Evolutionary conservation across 1,140 invertebrate genomes (phyloP), one percentile per base, ranked within the genome.

Genomic region (Druon quercuslanigerum): DNA sequence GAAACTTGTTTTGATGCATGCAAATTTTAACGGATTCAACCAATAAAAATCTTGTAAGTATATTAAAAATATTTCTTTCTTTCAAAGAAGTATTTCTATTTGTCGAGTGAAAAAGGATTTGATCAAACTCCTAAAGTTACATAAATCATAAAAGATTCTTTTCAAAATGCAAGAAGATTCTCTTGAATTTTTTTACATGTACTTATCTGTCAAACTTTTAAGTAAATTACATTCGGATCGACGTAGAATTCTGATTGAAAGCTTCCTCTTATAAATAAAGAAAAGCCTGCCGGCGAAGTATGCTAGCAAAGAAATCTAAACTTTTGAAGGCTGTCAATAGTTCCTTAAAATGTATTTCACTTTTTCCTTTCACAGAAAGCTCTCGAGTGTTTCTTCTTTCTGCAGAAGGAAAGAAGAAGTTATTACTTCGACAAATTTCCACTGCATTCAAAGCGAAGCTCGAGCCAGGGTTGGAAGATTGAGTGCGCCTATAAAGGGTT

Each of bases 341-440:
- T 40, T 66, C 9, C 25, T 40, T 66, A 66, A 66, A 66, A 25
- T 66, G 60, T 66, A 66, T 66, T 66, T 66, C 60, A 66, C 60
- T 46, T 66, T 66, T 66, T 66, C 60, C n/a, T 57, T 66, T 66
- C 13, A 40, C 16, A 66, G 60, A 66, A 66, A 66, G 25, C 60
- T 66, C 25, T 66, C 60, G 60, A 46, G 60, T 66, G 60, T 66
- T 66, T 66, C 60, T 66, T 16, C 60, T 66, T 66, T 66, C 40
- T 25, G 14, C 16, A 56, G 19, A 20, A 56, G 20, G 60, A 66
- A 66, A 16, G 60, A 25, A 66, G 60, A 66, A 66, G 60, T 66
- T 66, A 66, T 66, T 66, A 66, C 60, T 66, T 66, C 25, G 60
- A 66, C 60, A 66, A 66, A 66, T 66, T 66, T 66, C 20, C 60